Base-by-base conservation (phyloP, 2,888 invertebrate genomes). In the Scaptomyza parva region DNA sequence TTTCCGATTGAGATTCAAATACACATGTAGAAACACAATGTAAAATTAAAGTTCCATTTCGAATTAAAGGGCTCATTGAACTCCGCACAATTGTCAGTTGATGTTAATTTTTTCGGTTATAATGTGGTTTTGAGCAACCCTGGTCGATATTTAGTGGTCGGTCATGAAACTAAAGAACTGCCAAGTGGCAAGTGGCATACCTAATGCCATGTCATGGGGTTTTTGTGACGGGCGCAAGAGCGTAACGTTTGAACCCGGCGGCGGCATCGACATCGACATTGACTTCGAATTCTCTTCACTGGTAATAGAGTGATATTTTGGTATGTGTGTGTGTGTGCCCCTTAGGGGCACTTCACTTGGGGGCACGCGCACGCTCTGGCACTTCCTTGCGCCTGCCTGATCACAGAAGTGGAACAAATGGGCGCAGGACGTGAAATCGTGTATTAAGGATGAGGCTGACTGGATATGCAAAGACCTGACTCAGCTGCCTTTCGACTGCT, bases 341-440 rank as follows among this genome's bases (percentile, higher is more conserved):
- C 37, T 45, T 30, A 47, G 40, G 57, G 51, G 33, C 22, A 39
- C 22, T 41, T 30, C 65, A 54, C 30, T 53, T 65, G 55, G 75
- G 70, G 86, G 79, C 83, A 83, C 78, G 77, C 85, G 81, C 86
- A 87, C 81, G 81, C 81, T 87, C 81, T 87, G 83, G 83, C 81
- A 82, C 81, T 82, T 87, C 86, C 81, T 82, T 82, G 81, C 86
- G 81, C 81, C 88, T 86, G 76, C 67, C 69, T 87, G 86, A 72
- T 67, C 81, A 88, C 88, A 86, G 83, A 85, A 82, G 81, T 82
- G 81, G 81, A 82, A 82, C 81, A 87, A 82, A 82, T 87, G 81
- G 81, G 65, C 70, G 71, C 88, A 82, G 81, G 81, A 82, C 88
- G 86, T 77, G 74, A 44, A 43, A 35, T 35, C 22, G 48, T 33